These are phyloP conservation scores for Anguilla pacifica DNA, from an alignment of 2,797 vertebrate species.

Conservation along the genomic window DNA sequence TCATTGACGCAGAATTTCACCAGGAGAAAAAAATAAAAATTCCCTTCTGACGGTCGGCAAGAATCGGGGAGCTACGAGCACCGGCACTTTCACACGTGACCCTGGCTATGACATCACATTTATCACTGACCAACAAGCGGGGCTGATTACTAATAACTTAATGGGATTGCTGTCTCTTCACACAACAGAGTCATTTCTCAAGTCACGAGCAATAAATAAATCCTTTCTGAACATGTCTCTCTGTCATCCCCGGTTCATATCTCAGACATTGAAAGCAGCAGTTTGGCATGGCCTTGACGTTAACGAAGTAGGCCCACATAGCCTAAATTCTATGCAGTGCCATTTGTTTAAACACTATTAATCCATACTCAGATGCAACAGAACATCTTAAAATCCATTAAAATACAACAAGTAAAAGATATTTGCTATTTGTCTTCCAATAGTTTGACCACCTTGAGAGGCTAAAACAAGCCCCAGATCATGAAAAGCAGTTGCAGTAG, in stretches of 20 bases:
- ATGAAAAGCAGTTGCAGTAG: background rate
- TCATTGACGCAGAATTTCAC: background rate
- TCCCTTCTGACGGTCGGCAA: background rate
- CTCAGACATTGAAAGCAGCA: background rate
- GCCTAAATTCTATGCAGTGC: background rate
- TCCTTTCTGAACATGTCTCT: background rate
- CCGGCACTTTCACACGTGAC: background rate
- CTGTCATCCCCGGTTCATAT: background rate
- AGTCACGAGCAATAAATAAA: background rate
- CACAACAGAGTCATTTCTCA: conserved; percentile 14
- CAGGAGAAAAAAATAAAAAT: background rate
- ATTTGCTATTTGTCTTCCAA: background rate
- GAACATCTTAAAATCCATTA: background rate
- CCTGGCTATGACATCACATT: conserved; percentile 16
- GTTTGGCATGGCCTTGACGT: background rate
- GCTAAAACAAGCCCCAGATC: background rate
- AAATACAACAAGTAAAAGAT: background rate
- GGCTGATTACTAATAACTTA: conserved; percentile 7
- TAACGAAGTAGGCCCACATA: background rate
- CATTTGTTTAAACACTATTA: background rate
- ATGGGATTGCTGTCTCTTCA: conserved; percentile 10
- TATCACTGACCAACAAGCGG: background rate
- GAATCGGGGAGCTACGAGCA: conserved; percentile 4
- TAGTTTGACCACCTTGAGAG: background rate
- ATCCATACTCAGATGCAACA: background rate